Evolutionary conservation across 2,888 invertebrate species (phyloP).

Genomic region (Stenotaenia linearis): DNA sequence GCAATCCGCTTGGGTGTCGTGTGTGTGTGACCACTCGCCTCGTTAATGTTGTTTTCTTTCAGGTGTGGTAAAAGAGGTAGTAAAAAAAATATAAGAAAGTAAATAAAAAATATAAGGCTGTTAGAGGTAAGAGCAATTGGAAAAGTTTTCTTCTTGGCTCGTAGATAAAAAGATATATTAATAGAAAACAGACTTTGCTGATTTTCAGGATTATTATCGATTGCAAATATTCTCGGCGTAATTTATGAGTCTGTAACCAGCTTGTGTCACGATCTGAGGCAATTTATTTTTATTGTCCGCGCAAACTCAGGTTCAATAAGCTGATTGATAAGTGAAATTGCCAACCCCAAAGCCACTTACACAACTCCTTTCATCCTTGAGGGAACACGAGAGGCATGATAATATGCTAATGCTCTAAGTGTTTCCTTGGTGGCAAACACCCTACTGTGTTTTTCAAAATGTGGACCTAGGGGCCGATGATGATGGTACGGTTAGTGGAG

Average conservation of each 20-base stretch:
- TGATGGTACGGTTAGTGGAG: background rate
- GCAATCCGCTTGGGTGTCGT: background rate
- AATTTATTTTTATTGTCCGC: background rate
- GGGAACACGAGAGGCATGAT: constrained; percentile 2
- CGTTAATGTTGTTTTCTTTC: background rate
- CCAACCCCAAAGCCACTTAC: constrained; percentile 17
- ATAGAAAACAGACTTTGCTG: too few relatives aligned
- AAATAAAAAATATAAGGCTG: background rate
- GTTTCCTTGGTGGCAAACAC: background rate
- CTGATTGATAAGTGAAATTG: constrained; percentile 21
- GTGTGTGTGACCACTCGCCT: background rate
- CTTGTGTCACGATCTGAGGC: background rate
- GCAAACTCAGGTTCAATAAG: background rate
- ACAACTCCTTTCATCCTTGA: constrained; percentile 14
- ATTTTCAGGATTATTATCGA: too few relatives aligned
- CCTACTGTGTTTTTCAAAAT: background rate
- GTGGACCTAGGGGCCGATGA: background rate
- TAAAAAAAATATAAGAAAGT: background rate
- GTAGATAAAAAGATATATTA: too few relatives aligned
- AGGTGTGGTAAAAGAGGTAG: background rate
- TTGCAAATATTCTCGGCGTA: background rate
- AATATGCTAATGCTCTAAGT: constrained; percentile 18
- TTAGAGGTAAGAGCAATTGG: too few relatives aligned
- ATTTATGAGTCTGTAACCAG: background rate
- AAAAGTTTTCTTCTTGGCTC: too few relatives aligned